Percentiles rank a stretch among this genome's conserved stretches.
These are phyloP conservation scores for Tupaia chinensis DNA, from an alignment of 2,113 vertebrate genomes.

Conservation along the genomic window DNA sequence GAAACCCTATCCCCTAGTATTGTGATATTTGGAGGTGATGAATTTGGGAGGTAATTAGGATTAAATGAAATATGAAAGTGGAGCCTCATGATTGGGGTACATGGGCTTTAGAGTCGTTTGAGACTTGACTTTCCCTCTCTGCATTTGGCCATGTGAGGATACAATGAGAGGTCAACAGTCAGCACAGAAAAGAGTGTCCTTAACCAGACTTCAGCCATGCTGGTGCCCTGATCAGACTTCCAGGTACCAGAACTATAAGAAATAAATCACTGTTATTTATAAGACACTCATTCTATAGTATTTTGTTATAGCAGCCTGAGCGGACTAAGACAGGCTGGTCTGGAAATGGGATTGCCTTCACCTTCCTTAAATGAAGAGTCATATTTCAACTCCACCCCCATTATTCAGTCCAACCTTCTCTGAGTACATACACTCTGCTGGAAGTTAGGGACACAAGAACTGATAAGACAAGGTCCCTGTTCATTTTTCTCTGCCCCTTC, in stretches of 20 bases:
- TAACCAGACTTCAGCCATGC: background rate
- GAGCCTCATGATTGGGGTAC: too few relatives aligned
- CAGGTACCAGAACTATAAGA: background rate
- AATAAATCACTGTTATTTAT: background rate
- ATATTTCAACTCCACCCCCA: background rate
- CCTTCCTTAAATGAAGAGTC: background rate
- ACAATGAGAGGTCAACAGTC: background rate
- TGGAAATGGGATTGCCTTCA: background rate
- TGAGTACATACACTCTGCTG: background rate
- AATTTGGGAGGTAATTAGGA: background rate
- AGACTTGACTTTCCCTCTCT: background rate
- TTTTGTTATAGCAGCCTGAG: background rate
- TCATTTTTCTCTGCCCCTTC: background rate
- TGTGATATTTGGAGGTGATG: background rate
- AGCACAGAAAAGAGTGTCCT: background rate
- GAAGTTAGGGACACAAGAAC: background rate
- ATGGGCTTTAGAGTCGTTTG: background rate
- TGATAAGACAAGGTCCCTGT: background rate
- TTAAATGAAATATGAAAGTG: background rate
- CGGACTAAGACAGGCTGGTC: background rate
- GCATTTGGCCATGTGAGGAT: too few relatives aligned
- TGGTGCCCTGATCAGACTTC: background rate
- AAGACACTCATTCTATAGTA: too few relatives aligned
- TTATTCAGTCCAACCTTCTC: background rate
- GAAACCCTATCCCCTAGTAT: background rate